A percentile compares a stretch with the other conserved stretches of the same genome.
Evolutionary conservation across 1,140 invertebrate species (phyloP).

Genomic region (Idris sp.): DNA sequence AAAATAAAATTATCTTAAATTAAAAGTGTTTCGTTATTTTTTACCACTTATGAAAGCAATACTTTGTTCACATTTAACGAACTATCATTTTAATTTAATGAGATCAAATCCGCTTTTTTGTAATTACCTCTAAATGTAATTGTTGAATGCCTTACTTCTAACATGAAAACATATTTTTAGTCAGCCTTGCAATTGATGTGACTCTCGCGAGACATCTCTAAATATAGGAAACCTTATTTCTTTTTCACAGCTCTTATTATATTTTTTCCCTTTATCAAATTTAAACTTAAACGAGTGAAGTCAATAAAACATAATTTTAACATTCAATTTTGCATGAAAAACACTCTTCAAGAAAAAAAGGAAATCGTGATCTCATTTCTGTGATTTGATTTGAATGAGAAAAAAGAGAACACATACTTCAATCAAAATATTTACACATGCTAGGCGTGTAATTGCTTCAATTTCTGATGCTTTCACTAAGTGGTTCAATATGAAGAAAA

Average conservation of each 20-base stretch:
- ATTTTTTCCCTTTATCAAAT: conserved; percentile 19
- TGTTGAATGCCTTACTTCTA: no score
- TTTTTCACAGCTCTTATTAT: neutral
- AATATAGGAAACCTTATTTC: conserved; percentile 19
- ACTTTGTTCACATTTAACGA: no score
- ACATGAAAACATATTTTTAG: conserved; percentile 12
- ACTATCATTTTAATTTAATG: no score
- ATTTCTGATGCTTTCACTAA: conserved; percentile 2
- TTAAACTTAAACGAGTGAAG: conserved; percentile 28
- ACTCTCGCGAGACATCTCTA: conserved; percentile 5
- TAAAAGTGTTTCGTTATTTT: no score
- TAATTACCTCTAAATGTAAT: neutral
- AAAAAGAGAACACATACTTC: no score
- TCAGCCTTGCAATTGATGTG: conserved; percentile 10
- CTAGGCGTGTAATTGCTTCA: neutral
- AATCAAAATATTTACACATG: conserved; percentile 13
- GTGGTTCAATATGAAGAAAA: conserved; percentile 11
- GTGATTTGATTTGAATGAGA: no score
- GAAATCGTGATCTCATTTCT: no score
- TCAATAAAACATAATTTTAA: conserved; percentile 4
- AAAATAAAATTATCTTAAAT: no score
- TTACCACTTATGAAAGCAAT: no score
- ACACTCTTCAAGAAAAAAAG: neutral
- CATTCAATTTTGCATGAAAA: conserved; percentile 24
- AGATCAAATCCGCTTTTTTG: no score